Evolutionary conservation across 2,888 invertebrate species (phyloP), one percentile per base, ranked within the genome.

Genomic region (Saturnia pavonia): DNA sequence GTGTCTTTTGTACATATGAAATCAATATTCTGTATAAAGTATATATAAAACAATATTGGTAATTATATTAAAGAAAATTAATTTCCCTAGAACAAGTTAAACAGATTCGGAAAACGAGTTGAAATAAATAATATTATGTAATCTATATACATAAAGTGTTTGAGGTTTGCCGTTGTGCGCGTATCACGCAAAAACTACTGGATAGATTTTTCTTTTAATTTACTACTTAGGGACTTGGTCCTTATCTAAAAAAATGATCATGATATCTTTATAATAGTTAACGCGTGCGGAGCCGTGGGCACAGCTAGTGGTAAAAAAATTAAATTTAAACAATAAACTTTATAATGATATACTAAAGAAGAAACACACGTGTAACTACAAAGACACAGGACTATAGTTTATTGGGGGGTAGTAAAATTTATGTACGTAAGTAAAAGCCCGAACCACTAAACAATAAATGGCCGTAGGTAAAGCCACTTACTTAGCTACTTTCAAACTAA

Each of bases 401-500:
- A 72, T 45, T 54, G 63, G 65, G 54, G 34, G 70, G 60, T 67
- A 65, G 66, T 66, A 70, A 48, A 70, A 70, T 69, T 69, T 69
- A 69, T 66, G 66, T 66, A 65, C 34, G 69, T 42, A 19, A 70
- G 51, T 66, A 40, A 70, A 45, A 57, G 54, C 65, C 70, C 67
- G 67, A 70, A 57, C 67, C 45, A 67, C 54, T 25, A 70, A 76
- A 74, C 82, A 84, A 82, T 80, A 83, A 84, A 85, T 81, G 82
- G 80, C 73, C 78, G 70, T 76, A 81, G 78, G 80, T 80, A 77
- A 81, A 82, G 79, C 82, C 81, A 83, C 83, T 76, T 74, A 51
- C 83, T 76, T 74, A 54, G 22, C 22, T 54, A 76, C 77, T 83
- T 82, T 83, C 79, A 81, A 77, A 78, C 77, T 79, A 80, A 84